phyloP scores from a whole-genome alignment of 1,140 invertebrate genomes.

The Rhopalosiphum maidis region DNA sequence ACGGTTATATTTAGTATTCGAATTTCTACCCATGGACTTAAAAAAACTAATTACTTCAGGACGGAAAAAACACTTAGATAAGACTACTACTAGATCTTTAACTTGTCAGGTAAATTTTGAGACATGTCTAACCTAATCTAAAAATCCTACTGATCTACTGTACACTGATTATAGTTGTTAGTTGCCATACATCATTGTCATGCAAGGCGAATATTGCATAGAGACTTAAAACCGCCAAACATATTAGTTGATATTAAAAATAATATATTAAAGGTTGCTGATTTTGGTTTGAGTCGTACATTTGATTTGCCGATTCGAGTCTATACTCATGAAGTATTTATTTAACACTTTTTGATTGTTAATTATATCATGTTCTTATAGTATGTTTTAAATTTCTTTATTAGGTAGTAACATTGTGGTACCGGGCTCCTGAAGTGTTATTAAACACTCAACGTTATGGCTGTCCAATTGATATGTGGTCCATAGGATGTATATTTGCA shows the following conservation, averaged over 20 bases:
- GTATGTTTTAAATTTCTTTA: not conserved
- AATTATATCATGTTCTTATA: not conserved
- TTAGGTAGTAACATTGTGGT: constrained; percentile 95
- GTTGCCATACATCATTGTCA: constrained; percentile 95
- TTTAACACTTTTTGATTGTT: not conserved
- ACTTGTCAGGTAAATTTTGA: constrained; percentile 67
- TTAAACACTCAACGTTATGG: constrained; percentile 89
- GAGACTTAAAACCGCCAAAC: constrained; percentile 99
- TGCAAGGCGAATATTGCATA: constrained; percentile 88
- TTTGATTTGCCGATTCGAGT: constrained; percentile 95
- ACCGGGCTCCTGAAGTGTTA: constrained; percentile 96
- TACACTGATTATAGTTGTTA: constrained; percentile 54
- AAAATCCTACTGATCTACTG: not conserved
- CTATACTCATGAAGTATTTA: constrained; percentile 92
- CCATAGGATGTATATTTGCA: constrained; percentile 94
- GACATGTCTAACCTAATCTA: not conserved
- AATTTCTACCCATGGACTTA: constrained; percentile 97
- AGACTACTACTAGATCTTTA: constrained; percentile 73
- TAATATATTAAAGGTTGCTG: constrained; percentile 96
- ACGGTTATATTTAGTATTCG: constrained; percentile 91
- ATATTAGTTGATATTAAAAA: constrained; percentile 86
- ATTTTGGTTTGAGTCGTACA: constrained; percentile 95
- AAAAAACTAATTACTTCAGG: constrained; percentile 96
- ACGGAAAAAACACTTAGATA: constrained; percentile 72
- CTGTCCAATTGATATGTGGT: constrained; percentile 96